Conservation (phyloP, 2,797 vertebrate species). For the Sebastes elongatus region DNA sequence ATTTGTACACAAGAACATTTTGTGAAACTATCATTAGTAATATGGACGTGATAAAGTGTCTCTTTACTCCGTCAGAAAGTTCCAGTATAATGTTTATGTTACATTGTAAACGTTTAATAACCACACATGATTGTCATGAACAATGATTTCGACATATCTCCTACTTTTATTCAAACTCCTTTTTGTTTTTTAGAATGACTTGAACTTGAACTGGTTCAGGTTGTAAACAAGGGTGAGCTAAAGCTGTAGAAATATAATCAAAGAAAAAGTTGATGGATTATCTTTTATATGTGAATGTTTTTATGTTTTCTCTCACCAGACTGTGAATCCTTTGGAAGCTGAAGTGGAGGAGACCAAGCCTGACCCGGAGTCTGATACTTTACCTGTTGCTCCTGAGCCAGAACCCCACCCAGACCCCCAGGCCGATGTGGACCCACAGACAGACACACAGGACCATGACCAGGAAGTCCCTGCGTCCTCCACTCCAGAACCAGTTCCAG, state of each 20-base stretch:
- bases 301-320: constrained; percentile 70
- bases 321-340: constrained; percentile 76
- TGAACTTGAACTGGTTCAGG: not conserved
- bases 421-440: constrained; percentile 46
- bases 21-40: no score
- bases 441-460: constrained; percentile 40
- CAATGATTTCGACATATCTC: not conserved
- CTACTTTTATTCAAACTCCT: not conserved
- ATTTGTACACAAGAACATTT: no score
- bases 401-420: constrained; percentile 50
- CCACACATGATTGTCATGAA: not conserved
- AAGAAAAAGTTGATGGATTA: not conserved
- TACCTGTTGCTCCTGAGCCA: constrained; percentile 57
- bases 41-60: no score
- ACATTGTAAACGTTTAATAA: no score
- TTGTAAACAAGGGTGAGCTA: not conserved
- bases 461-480: constrained; percentile 23
- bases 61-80: no score
- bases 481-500: constrained; percentile 59
- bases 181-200: not conserved
- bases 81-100: no score
- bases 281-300: not conserved
- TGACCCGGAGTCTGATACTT: constrained; percentile 49
- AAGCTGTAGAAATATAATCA: not conserved
- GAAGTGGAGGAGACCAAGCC: constrained; percentile 56